Percentiles rank a stretch among this genome's conserved stretches.
Conservation (phyloP, 2,888 invertebrate species). For the Thyatira batis region DNA sequence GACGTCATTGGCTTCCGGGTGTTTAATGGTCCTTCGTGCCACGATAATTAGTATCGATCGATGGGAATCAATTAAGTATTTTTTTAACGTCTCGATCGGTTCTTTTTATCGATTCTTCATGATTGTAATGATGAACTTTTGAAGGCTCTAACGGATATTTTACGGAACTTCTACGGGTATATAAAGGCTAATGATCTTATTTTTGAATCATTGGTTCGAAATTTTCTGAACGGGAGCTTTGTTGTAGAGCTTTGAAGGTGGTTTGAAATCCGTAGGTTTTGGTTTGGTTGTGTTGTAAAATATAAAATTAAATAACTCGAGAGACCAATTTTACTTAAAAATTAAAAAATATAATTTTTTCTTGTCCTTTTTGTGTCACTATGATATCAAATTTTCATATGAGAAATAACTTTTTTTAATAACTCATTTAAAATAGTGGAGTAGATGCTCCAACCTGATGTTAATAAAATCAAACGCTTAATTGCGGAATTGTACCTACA, state of each 20-base stretch:
- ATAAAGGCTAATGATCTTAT: constrained; percentile 15
- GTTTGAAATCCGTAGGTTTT: no score
- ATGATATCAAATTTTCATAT: no score
- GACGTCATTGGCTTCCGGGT: constrained; percentile 28
- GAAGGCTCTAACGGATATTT: constrained; percentile 38
- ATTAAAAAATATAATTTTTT: no score
- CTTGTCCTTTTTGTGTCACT: no score
- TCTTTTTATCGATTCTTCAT: constrained; percentile 41
- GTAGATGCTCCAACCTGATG: no score
- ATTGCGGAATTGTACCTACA: not conserved
- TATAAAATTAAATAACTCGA: no score
- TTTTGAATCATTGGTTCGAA: constrained; percentile 6
- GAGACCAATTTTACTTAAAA: no score
- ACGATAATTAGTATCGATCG: constrained; percentile 44
- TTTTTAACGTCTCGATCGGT: constrained; percentile 26
- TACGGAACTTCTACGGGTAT: constrained; percentile 42
- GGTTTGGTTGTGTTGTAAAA: no score
- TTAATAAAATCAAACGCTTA: no score
- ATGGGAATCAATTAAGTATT: constrained; percentile 52
- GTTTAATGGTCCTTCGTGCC: constrained; percentile 25
- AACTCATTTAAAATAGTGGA: no score
- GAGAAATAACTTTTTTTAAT: no score
- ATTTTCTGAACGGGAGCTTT: not conserved
- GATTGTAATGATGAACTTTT: constrained; percentile 40
- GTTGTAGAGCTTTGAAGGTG: no score